A percentile compares a stretch with the other conserved stretches of the same genome.
These are phyloP conservation scores for Standfussiana lucernea DNA, from an alignment of 2,888 invertebrate species.

Conservation along the genomic window DNA sequence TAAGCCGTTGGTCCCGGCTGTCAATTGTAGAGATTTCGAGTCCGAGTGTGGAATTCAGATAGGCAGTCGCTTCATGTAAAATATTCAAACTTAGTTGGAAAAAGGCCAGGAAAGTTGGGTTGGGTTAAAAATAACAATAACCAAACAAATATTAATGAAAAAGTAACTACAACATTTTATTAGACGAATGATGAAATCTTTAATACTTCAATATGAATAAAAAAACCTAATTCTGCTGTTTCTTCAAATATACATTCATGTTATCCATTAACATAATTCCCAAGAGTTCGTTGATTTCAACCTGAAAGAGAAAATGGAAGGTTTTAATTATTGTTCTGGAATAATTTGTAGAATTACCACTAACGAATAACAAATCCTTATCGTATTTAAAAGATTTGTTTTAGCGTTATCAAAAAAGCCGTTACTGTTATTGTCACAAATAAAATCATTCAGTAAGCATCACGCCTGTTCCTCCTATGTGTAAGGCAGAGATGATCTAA, in stretches of 20 bases:
- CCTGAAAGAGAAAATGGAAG: slow-evolving; percentile 42
- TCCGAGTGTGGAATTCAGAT: not conserved
- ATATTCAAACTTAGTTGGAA: not conserved
- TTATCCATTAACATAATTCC: slow-evolving; percentile 41
- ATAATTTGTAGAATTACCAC: not conserved
- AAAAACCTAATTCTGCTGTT: slow-evolving; percentile 13
- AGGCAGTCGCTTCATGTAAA: too few relatives aligned
- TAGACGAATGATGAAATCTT: not conserved
- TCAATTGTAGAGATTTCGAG: too few relatives aligned
- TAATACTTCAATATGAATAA: not conserved
- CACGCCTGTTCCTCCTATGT: too few relatives aligned
- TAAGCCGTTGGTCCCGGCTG: too few relatives aligned
- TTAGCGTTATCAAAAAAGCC: not conserved
- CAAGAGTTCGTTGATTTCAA: slow-evolving; percentile 48
- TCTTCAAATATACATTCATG: slow-evolving; percentile 38
- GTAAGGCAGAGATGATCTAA: too few relatives aligned
- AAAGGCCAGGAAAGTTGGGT: not conserved
- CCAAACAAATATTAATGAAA: not conserved
- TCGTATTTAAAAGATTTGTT: not conserved
- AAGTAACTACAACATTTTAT: not conserved
- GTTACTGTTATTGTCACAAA: not conserved
- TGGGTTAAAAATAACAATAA: not conserved
- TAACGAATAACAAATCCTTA: not conserved
- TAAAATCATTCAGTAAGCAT: not conserved
- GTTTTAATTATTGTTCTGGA: not conserved